Conservation (phyloP, 2,797 vertebrate genomes). For the Tachyglossus aculeatus region DNA sequence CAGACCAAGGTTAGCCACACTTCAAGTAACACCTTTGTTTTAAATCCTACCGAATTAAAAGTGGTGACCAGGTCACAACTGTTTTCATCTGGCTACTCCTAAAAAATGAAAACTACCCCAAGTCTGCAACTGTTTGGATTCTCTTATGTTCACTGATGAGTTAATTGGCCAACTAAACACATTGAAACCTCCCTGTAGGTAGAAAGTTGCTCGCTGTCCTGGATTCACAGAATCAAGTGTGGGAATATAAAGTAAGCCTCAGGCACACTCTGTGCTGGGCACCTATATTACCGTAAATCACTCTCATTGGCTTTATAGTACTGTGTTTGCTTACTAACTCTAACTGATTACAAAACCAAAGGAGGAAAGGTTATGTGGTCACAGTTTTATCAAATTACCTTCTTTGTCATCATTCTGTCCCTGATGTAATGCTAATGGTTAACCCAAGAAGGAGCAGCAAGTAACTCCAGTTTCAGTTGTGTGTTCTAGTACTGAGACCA, state of each 20-base stretch:
- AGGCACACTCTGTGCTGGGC: background rate
- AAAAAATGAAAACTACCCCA: background rate
- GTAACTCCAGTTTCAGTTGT: slow-evolving; percentile 13
- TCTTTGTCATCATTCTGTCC: slow-evolving; percentile 29
- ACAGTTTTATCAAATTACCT: background rate
- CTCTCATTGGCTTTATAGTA: background rate
- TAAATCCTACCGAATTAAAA: slow-evolving; percentile 11
- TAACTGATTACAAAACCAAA: background rate
- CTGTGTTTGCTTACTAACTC: background rate
- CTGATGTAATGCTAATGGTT: slow-evolving; percentile 43
- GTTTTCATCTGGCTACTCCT: background rate
- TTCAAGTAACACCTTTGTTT: background rate
- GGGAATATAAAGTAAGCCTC: background rate
- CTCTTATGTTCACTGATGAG: background rate
- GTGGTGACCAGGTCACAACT: background rate
- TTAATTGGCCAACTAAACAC: background rate
- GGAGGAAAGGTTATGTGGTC: slow-evolving; percentile 15
- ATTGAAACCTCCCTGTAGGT: background rate
- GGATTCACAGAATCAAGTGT: background rate
- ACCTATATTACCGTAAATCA: background rate
- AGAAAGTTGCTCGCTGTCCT: background rate
- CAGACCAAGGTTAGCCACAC: too few relatives aligned
- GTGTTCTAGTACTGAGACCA: background rate
- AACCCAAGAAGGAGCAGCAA: slow-evolving; percentile 9
- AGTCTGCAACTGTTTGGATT: background rate